Conservation (phyloP, 2,113 vertebrate genomes). For the Nycticryphes semicollaris region DNA sequence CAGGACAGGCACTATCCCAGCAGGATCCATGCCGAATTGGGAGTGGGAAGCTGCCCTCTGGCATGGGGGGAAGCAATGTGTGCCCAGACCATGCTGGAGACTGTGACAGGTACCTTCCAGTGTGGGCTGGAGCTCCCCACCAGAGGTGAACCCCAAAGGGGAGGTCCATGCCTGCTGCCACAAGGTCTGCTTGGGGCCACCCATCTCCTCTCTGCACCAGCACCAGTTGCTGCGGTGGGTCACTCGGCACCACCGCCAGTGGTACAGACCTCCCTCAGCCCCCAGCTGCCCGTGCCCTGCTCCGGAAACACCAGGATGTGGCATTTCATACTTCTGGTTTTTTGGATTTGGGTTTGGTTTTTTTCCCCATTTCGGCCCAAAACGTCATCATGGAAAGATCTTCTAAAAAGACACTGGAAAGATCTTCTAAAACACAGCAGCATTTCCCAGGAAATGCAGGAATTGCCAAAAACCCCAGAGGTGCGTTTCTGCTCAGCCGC, state of each 20-base stretch:
- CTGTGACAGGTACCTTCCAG: neutral
- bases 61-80: neutral
- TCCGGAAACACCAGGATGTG: neutral
- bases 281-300: neutral
- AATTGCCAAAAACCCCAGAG: neutral
- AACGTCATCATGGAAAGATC: no score
- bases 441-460: neutral
- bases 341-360: neutral
- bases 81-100: neutral
- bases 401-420: no score
- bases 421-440: neutral
- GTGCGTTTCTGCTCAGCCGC: neutral
- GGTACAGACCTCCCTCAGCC: neutral
- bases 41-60: neutral
- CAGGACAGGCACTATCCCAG: neutral
- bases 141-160: neutral
- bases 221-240: neutral
- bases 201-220: neutral
- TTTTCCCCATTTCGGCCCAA: neutral
- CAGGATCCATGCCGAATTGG: neutral
- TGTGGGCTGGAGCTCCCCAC: neutral
- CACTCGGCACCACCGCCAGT: neutral
- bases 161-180: neutral
- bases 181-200: neutral
- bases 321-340: neutral